A percentile compares a stretch with the other conserved stretches of the same genome.
These are phyloP conservation scores for Diplazon laetatorius DNA, from an alignment of 2,888 invertebrate genomes.

Conservation along the genomic window DNA sequence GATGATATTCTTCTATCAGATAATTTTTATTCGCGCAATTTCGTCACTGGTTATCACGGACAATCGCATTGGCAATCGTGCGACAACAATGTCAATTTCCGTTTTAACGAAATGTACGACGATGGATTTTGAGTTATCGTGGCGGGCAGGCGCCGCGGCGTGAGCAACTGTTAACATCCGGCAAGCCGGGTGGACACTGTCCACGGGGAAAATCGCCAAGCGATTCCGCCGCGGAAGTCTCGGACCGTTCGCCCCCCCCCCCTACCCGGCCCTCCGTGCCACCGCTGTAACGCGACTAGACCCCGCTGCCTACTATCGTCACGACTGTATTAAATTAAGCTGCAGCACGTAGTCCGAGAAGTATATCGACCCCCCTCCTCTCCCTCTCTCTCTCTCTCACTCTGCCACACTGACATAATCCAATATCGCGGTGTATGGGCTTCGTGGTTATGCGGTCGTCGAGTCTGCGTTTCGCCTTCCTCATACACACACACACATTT, in stretches of 20 bases:
- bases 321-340: constrained; percentile 80
- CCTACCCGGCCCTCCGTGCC: constrained; percentile 38
- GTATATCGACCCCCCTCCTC: constrained; percentile 56
- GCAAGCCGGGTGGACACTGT: constrained; percentile 78
- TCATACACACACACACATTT: no score
- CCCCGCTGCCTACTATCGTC: constrained; percentile 58
- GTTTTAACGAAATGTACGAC: constrained; percentile 4
- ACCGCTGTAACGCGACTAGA: not conserved
- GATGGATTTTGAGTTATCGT: constrained; percentile 32
- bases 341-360: constrained; percentile 67
- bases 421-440: constrained; percentile 70
- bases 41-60: not conserved
- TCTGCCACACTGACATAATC: constrained; percentile 71
- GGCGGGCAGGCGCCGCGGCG: constrained; percentile 54
- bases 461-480: constrained; percentile 55
- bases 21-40: not conserved
- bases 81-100: constrained; percentile 23
- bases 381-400: constrained; percentile 41
- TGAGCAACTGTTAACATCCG: constrained; percentile 74
- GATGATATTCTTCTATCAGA: not conserved
- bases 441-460: constrained; percentile 59
- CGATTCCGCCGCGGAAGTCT: constrained; percentile 72
- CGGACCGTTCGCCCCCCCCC: constrained; percentile 49
- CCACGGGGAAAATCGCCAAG: constrained; percentile 73
- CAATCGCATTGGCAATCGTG: not conserved